Evolutionary conservation across 2,113 vertebrate species (phyloP).

Genomic region (Syngnathoides biaculeatus): DNA sequence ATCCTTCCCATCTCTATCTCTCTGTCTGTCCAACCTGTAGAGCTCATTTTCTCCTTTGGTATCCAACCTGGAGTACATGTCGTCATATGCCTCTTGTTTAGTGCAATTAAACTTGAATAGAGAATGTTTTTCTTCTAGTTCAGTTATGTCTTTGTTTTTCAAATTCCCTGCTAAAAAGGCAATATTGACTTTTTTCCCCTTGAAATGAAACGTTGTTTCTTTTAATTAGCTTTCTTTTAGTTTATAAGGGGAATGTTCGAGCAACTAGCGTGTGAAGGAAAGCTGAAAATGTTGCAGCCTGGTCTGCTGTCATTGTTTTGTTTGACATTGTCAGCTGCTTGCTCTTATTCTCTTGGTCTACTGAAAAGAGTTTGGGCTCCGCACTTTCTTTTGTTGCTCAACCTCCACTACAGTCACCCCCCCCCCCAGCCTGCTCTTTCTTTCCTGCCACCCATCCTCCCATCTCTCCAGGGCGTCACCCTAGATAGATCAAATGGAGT

Average conservation of each 20-base stretch:
- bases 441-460: conserved; percentile 37
- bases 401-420: conserved; percentile 45
- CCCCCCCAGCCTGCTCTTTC: conserved; percentile 28
- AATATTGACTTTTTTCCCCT: not conserved
- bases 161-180: not conserved
- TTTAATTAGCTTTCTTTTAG: not conserved
- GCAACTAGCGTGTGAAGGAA: not conserved
- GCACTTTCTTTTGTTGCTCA: conserved; percentile 66
- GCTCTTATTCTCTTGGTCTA: conserved; percentile 19
- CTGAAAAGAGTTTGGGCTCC: conserved; percentile 57
- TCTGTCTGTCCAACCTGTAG: no score
- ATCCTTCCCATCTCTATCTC: no score
- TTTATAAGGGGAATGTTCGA: not conserved
- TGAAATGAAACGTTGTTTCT: not conserved
- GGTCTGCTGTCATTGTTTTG: not conserved
- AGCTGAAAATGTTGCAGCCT: not conserved
- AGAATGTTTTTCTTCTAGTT: not conserved
- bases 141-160: not conserved
- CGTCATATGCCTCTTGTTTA: no score
- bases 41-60: no score
- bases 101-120: not conserved
- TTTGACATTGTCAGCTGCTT: conserved; percentile 28
- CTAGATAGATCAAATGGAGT: no score
- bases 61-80: no score
- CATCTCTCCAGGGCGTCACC: no score